Base-by-base conservation (phyloP, 2,113 vertebrate genomes). In the Tetraodon nigroviridis region DNA sequence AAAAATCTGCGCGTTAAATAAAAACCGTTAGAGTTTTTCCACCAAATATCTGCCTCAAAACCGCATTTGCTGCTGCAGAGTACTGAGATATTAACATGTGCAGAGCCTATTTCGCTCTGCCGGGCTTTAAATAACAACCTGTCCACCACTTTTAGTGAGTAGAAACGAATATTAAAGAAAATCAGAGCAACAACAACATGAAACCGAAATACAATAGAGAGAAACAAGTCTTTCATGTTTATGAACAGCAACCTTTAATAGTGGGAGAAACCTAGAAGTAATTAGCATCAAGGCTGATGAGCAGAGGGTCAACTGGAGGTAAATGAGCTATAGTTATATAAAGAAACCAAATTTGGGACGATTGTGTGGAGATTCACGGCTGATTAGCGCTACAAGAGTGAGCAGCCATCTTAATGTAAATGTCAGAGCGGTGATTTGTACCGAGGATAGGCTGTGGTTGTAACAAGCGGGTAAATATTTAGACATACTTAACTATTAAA, bases 351-450 rank as follows among this genome's bases (percentile, higher is more conserved):
- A 7, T 54, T 51, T 67, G 32, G 54, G 42, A 73, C 58, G 64
- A 70, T 7, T 55, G 55, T 56, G n/a, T 13, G 46, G 44, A 54
- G 27, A 49, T 79, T 52, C 52, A 51, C n/a, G 44, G 58, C 70
- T 57, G 51, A 70, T 66, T 56, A 59, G 59, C 71, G 61, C 67
- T 58, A 47, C 17, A 42, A 56, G 71, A 44, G 44, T 60, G 32
- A 27, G 49, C 67, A 60, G 51, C 54, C 22, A 65, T 57, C 29
- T 17, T 49, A 50, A 49, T 44, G 60, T 49, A 1, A 6, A 27
- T 55, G 68, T 67, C 64, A 65, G 51, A 55, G 64, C 46, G 58
- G 44, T 40, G 32, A 64, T 62, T n/a, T 53, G 64, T 64, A 51
- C 22, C 12, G 32, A 61, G 61, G 27, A 68, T 69, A 20, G 11